Conservation (phyloP, 2,888 invertebrate species). For the Scotopteryx bipunctaria region DNA sequence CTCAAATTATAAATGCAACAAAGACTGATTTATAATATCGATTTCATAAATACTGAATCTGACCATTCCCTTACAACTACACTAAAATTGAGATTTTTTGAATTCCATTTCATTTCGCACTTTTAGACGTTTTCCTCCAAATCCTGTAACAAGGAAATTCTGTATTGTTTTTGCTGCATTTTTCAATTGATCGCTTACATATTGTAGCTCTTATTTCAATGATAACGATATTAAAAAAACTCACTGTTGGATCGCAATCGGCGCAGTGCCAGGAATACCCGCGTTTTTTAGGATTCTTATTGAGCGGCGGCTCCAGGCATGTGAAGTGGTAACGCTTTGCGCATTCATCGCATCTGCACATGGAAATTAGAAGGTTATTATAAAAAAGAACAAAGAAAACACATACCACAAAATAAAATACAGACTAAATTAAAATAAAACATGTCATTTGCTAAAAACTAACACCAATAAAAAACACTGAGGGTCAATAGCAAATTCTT, state of each 20-base stretch:
- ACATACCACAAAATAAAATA: too few relatives aligned
- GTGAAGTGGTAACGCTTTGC: constrained; percentile 95
- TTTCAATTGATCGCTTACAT: neutral
- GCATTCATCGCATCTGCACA: constrained; percentile 94
- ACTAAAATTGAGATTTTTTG: constrained; percentile 21
- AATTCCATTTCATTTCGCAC: constrained; percentile 8
- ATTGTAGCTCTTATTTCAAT: too few relatives aligned
- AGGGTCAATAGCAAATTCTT: too few relatives aligned
- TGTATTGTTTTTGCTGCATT: neutral
- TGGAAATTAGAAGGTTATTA: neutral
- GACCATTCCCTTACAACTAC: constrained; percentile 1
- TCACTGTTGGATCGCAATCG: constrained; percentile 95
- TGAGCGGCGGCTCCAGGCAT: constrained; percentile 96
- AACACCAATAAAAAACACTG: too few relatives aligned
- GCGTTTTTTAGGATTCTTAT: constrained; percentile 95
- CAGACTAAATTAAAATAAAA: too few relatives aligned
- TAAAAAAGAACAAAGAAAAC: neutral
- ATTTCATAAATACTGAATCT: constrained; percentile 16
- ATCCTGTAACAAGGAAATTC: constrained; percentile 31
- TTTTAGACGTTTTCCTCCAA: constrained; percentile 34
- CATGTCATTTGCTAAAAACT: too few relatives aligned
- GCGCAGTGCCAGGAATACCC: constrained; percentile 98
- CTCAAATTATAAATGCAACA: constrained; percentile 25
- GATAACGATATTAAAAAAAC: too few relatives aligned
- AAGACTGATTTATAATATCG: constrained; percentile 16